Percentiles rank a stretch among this genome's conserved stretches.
Evolutionary conservation across 2,888 invertebrate genomes (phyloP).

Genomic region (Anagyrus pseudococci): DNA sequence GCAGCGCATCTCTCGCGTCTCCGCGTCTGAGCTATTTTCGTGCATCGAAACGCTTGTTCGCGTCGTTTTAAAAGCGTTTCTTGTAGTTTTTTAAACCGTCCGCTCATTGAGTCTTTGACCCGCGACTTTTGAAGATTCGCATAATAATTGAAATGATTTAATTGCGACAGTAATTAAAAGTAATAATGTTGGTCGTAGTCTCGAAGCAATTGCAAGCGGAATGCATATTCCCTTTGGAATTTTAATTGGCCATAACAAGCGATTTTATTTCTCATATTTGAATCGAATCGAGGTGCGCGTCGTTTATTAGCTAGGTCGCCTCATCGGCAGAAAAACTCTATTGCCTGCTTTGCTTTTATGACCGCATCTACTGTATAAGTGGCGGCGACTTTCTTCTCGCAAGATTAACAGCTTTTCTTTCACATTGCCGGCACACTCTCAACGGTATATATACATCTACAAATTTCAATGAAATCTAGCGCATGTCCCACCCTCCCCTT

Average conservation of each 20-base stretch:
- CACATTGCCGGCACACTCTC: too few species aligned
- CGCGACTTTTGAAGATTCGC: neutral
- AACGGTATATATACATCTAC: too few species aligned
- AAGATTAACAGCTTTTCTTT: too few species aligned
- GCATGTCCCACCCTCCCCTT: too few species aligned
- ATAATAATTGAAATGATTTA: neutral
- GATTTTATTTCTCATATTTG: too few species aligned
- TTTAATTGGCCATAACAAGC: too few species aligned
- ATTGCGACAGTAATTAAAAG: neutral
- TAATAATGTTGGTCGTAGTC: neutral
- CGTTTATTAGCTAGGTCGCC: conserved; percentile 6
- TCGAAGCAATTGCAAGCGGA: neutral
- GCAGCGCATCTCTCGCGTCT: neutral
- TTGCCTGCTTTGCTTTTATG: conserved; percentile 15
- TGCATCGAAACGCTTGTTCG: neutral
- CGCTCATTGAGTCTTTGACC: neutral
- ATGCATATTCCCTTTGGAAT: too few species aligned
- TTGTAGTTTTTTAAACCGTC: neutral
- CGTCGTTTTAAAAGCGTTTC: neutral
- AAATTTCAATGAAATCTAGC: too few species aligned
- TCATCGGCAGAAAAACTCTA: neutral
- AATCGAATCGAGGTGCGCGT: neutral
- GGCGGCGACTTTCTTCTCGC: too few species aligned
- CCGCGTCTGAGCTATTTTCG: conserved; percentile 2
- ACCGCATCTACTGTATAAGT: neutral